Percentiles rank a stretch among this genome's conserved stretches.
These are phyloP conservation scores for Zoanthus gigantus DNA, from an alignment of 92 coral and sea anemone species.

Conservation along the genomic window DNA sequence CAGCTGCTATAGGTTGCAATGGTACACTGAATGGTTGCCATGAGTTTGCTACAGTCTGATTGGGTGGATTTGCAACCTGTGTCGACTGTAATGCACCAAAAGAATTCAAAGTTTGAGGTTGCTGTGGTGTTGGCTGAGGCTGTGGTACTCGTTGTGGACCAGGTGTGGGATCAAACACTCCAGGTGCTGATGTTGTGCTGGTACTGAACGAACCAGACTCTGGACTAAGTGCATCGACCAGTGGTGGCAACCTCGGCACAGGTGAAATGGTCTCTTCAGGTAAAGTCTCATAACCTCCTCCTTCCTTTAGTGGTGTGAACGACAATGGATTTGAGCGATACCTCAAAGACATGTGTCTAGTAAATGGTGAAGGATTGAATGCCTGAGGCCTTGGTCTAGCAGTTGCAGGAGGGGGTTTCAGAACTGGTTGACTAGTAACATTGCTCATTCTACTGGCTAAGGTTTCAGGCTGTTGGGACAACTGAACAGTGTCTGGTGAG, in stretches of 20 bases:
- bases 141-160: slow-evolving; percentile 14
- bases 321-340: slow-evolving; percentile 96
- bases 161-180: slow-evolving; percentile 33
- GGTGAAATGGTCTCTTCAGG: slow-evolving; percentile 79
- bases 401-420: slow-evolving; percentile 90
- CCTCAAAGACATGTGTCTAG: slow-evolving; percentile 96
- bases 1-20: slow-evolving; percentile 34
- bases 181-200: neutral
- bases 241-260: slow-evolving; percentile 85
- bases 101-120: slow-evolving; percentile 38
- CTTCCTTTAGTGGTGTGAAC: slow-evolving; percentile 83
- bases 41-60: slow-evolving; percentile 51
- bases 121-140: slow-evolving; percentile 23
- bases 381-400: slow-evolving; percentile 95
- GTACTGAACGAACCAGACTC: slow-evolving; percentile 47
- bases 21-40: slow-evolving; percentile 66
- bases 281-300: slow-evolving; percentile 83
- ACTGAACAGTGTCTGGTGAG: slow-evolving; percentile 15
- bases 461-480: slow-evolving; percentile 54
- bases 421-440: slow-evolving; percentile 70
- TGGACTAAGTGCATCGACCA: slow-evolving; percentile 73
- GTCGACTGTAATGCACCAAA: slow-evolving; percentile 43
- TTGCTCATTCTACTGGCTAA: slow-evolving; percentile 35
- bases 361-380: slow-evolving; percentile 93
- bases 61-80: slow-evolving; percentile 46